Evolutionary conservation across 2,888 invertebrate species (phyloP).

Genomic region (Camponotus fellah): DNA sequence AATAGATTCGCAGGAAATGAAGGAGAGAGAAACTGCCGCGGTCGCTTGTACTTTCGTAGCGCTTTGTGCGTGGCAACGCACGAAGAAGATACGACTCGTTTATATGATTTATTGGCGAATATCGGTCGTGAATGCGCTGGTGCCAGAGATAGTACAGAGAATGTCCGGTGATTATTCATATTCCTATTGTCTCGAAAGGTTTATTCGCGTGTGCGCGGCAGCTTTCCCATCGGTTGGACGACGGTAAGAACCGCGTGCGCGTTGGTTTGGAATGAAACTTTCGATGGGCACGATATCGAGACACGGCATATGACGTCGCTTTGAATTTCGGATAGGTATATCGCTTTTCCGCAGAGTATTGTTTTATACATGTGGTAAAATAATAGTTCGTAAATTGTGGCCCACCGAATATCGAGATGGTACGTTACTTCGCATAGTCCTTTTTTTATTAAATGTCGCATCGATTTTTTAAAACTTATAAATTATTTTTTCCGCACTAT

Average conservation of each 20-base stretch:
- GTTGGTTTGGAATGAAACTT: conserved; percentile 27
- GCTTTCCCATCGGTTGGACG: neutral
- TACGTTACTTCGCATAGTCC: neutral
- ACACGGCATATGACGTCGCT: conserved; percentile 12
- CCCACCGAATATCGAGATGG: conserved; percentile 6
- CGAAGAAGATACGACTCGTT: conserved; percentile 13
- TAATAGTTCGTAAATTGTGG: conserved; percentile 32
- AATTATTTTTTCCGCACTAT: neutral
- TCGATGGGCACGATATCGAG: conserved; percentile 15
- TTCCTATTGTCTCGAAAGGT: conserved; percentile 21
- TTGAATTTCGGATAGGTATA: conserved; percentile 31
- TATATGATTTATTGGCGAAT: conserved; percentile 32
- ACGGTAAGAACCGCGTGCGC: neutral
- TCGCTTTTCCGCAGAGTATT: conserved; percentile 20
- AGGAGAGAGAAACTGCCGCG: neutral
- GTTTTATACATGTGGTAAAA: conserved; percentile 32
- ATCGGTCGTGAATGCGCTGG: conserved; percentile 26
- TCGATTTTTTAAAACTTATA: neutral
- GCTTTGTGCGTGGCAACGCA: conserved; percentile 18
- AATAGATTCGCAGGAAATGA: neutral
- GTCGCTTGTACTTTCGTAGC: neutral
- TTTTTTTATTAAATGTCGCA: neutral
- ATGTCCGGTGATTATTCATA: conserved; percentile 41
- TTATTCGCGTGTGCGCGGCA: neutral
- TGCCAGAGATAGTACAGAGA: conserved; percentile 10